These are phyloP conservation scores for Lemur catta DNA, from an alignment of 2,797 vertebrate species.

Conservation along the genomic window DNA sequence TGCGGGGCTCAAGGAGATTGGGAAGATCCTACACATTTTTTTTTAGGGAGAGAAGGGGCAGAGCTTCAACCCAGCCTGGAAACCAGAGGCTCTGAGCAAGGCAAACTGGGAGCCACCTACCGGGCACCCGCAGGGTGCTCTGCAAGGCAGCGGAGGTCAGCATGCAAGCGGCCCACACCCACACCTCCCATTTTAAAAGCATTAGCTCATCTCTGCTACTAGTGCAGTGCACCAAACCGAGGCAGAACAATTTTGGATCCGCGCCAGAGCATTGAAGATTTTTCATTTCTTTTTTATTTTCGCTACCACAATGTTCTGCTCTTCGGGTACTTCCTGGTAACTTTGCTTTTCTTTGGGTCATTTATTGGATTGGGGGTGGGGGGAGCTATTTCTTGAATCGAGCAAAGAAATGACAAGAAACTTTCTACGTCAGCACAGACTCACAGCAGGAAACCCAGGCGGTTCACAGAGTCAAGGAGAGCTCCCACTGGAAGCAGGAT, in stretches of 20 bases:
- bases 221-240: constrained; percentile 42
- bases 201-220: constrained; percentile 72
- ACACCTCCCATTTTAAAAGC: constrained; percentile 72
- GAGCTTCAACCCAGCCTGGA: not conserved
- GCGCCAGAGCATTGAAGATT: not conserved
- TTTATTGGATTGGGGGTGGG: not conserved
- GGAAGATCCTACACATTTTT: not conserved
- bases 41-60: not conserved
- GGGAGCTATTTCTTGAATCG: not conserved
- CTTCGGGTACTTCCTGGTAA: not conserved
- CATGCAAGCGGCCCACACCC: constrained; percentile 19
- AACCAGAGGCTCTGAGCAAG: constrained; percentile 36
- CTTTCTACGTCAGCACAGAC: not conserved
- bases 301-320: not conserved
- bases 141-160: constrained; percentile 37
- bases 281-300: not conserved
- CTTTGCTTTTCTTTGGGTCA: constrained; percentile 17
- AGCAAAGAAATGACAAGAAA: not conserved
- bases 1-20: not conserved
- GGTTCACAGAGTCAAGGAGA: no score
- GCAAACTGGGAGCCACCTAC: constrained; percentile 38
- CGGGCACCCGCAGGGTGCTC: not conserved
- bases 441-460: not conserved
- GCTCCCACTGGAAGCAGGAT: not conserved
- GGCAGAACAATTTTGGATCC: not conserved